Evolutionary conservation across 2,797 vertebrate species (phyloP).

Genomic region (Megaceryle alcyon): DNA sequence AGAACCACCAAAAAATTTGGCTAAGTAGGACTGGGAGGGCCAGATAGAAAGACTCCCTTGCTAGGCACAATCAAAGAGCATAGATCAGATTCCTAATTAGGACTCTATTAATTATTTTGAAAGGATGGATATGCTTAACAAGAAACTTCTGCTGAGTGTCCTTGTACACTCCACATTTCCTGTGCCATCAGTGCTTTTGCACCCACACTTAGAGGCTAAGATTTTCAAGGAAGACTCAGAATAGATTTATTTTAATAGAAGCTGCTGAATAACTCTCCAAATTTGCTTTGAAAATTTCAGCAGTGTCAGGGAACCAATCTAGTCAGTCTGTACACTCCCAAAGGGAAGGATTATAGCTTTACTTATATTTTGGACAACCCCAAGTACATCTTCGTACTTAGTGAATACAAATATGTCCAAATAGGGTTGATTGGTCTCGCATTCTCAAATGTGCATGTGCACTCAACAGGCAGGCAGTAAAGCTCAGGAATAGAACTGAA

Average conservation of each 20-base stretch:
- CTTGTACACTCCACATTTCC: not conserved
- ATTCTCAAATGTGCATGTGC: not conserved
- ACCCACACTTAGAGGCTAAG: not conserved
- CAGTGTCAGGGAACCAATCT: not conserved
- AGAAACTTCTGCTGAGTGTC: not conserved
- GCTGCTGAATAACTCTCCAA: not conserved
- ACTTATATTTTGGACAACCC: not conserved
- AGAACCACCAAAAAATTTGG: not conserved
- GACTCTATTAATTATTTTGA: constrained; percentile 10
- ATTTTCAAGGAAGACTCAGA: not conserved
- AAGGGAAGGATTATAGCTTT: not conserved
- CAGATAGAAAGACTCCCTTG: not conserved
- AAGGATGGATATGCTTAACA: constrained; percentile 3
- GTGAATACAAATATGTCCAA: constrained; percentile 24
- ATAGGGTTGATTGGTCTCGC: not conserved
- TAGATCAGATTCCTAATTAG: constrained; percentile 6
- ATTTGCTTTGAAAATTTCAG: constrained; percentile 20
- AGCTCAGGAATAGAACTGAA: constrained; percentile 24
- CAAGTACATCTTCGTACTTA: not conserved
- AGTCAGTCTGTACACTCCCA: not conserved
- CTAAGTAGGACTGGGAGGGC: not conserved
- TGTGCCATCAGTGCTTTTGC: not conserved
- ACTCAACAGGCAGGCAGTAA: not conserved
- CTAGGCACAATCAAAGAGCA: not conserved
- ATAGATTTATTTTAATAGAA: not conserved